Base-by-base conservation (phyloP, 2,113 vertebrate genomes). In the Protobothrops flavoviridis region DNA sequence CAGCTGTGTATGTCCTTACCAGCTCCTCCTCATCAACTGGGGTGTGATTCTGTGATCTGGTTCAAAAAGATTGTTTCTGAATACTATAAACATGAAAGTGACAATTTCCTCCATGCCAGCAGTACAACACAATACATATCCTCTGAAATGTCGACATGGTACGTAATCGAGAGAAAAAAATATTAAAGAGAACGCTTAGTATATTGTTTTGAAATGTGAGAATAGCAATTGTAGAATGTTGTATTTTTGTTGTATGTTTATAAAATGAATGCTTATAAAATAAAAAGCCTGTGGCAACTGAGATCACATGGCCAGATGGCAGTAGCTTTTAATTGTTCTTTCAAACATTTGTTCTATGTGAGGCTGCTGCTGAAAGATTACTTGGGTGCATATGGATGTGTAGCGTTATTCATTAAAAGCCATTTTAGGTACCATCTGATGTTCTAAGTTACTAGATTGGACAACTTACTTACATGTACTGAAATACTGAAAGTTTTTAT, bases 211-310 rank as follows among this genome's bases (percentile, higher is more conserved):
- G 95, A 96, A 96, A 97, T 91, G 85, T 0, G 93, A 96, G 90
- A 96, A 93, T 0, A 94, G 69, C 93, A 95, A 93, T 23, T 94
- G 93, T 9, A 26, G 94, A 96, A 94, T 94, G 95, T 93, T 93
- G 96, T 85, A 94, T 95, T 97, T 96, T 94, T 95, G 94, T 96
- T 95, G 93, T 94, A 89, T 43, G 48, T 88, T 33, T 57, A 24
- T 95, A 95, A 96, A 96, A 57, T 92, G 93, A 94, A 90, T 91
- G 93, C 93, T 97, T 96, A 95, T 64, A 97, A 96, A 96, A 97
- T 89, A 97, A 96, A 50, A 93, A 29, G 39, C 11, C 52, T 45
- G 17, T 11, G 87, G 57, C 85, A 95, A 90, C 87, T 15, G 57
- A 52, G 13, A 81, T 92, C 92, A 55, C 6, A 4, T 43, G 61